Percentiles rank a stretch among this genome's conserved stretches.
Conservation (phyloP, 2,797 vertebrate genomes). For the Austrolebias charrua region DNA sequence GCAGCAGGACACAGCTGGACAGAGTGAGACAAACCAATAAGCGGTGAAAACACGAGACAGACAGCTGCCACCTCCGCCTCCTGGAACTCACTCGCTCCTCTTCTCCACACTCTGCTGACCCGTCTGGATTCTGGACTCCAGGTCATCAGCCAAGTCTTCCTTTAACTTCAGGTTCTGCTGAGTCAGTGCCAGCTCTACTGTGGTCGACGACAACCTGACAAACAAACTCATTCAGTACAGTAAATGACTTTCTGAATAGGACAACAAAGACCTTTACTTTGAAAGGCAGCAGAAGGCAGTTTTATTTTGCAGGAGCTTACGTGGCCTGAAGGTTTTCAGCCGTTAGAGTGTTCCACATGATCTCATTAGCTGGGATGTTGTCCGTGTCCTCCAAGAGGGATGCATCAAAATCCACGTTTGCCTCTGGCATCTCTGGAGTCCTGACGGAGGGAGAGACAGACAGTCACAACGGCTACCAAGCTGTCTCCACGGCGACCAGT, state of each 20-base stretch:
- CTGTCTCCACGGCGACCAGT: neutral
- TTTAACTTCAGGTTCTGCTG: constrained; percentile 89
- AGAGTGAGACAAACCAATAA: constrained; percentile 13
- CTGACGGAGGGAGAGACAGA: constrained; percentile 60
- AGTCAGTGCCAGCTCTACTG: constrained; percentile 88
- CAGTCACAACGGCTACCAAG: neutral
- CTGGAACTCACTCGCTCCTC: constrained; percentile 88
- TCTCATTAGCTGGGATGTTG: constrained; percentile 92
- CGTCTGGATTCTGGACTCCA: constrained; percentile 87
- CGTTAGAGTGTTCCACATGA: constrained; percentile 97
- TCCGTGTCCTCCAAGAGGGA: constrained; percentile 92
- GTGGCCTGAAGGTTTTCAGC: constrained; percentile 90
- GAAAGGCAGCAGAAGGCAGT: neutral
- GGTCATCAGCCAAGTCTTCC: constrained; percentile 86
- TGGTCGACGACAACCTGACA: constrained; percentile 86
- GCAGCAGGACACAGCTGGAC: constrained; percentile 87
- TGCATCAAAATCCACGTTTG: constrained; percentile 88
- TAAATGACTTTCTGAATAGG: neutral
- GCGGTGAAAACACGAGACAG: neutral
- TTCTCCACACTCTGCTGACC: constrained; percentile 84
- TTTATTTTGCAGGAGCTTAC: constrained; percentile 71
- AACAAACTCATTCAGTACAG: neutral
- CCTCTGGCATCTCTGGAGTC: constrained; percentile 85
- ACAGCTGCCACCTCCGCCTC: neutral
- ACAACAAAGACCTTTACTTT: constrained; percentile 9